Evolutionary conservation across 2,113 vertebrate genomes (phyloP).

Genomic region (Nothobranchius furzeri): DNA sequence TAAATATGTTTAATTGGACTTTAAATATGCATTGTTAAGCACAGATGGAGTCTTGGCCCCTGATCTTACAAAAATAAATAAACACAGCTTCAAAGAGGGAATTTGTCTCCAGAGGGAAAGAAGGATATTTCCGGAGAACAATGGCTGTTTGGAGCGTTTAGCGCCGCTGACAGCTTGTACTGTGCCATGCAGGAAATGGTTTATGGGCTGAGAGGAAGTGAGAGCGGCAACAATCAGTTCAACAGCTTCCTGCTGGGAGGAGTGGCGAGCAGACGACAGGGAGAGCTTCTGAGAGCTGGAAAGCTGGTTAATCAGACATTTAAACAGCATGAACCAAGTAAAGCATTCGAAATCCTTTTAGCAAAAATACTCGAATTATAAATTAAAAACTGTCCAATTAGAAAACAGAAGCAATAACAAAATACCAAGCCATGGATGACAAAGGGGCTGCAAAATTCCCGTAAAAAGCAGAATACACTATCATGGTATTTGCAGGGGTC

Average conservation of each 20-base stretch:
- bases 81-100: constrained; percentile 14
- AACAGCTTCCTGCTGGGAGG: constrained; percentile 71
- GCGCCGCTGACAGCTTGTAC: constrained; percentile 37
- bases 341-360: no score
- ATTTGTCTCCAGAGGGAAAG: constrained; percentile 41
- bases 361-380: no score
- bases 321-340: no score
- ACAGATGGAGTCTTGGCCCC: background rate
- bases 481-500: no score
- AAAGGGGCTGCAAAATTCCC: no score
- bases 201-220: constrained; percentile 61
- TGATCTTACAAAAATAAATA: background rate
- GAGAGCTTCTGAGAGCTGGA: background rate
- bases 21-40: background rate
- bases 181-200: constrained; percentile 65
- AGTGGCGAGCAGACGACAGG: background rate
- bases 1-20: no score
- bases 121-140: constrained; percentile 70
- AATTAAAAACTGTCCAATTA: no score
- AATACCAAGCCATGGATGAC: no score
- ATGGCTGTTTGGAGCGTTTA: constrained; percentile 56
- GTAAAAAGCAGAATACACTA: no score
- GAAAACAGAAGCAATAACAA: no score
- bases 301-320: background rate
- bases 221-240: constrained; percentile 68